These are phyloP conservation scores for Tiliqua scincoides DNA, from an alignment of 2,113 vertebrate species.

Conservation along the genomic window DNA sequence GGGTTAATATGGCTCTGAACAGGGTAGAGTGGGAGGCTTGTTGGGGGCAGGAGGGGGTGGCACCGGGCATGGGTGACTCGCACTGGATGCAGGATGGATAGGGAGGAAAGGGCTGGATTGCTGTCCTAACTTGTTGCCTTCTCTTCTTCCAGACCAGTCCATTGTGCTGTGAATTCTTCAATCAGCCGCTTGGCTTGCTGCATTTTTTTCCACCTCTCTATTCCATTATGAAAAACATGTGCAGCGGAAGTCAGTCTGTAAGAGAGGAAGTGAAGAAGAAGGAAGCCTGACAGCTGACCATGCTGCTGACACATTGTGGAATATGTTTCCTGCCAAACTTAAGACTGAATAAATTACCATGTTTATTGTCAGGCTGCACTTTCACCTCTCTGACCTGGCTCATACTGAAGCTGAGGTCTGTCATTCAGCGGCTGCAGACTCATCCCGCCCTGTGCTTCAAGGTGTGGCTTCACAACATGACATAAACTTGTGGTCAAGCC, in stretches of 20 bases:
- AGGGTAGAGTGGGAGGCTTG: too few relatives aligned
- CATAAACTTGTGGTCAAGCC: too few relatives aligned
- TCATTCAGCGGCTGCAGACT: background rate
- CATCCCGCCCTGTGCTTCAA: background rate
- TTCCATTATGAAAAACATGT: background rate
- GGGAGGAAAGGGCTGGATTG: background rate
- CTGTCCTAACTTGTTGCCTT: background rate
- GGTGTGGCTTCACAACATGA: background rate
- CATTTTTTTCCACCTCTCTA: background rate
- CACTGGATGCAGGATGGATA: background rate
- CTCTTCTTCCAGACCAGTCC: background rate
- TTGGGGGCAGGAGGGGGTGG: too few relatives aligned
- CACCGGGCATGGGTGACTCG: too few relatives aligned
- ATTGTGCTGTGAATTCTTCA: background rate
- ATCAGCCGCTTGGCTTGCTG: background rate
- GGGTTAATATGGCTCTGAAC: too few relatives aligned
- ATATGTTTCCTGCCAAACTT: background rate
- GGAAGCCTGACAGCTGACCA: too few relatives aligned
- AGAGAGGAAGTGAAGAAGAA: background rate
- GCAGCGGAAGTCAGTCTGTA: background rate
- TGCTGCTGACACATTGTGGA: background rate
- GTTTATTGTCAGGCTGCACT: background rate
- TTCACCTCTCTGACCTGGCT: background rate
- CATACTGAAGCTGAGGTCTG: background rate
- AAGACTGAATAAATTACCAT: background rate